These are phyloP conservation scores for Conus betulinus DNA, from an alignment of 1,140 invertebrate genomes.

Conservation along the genomic window DNA sequence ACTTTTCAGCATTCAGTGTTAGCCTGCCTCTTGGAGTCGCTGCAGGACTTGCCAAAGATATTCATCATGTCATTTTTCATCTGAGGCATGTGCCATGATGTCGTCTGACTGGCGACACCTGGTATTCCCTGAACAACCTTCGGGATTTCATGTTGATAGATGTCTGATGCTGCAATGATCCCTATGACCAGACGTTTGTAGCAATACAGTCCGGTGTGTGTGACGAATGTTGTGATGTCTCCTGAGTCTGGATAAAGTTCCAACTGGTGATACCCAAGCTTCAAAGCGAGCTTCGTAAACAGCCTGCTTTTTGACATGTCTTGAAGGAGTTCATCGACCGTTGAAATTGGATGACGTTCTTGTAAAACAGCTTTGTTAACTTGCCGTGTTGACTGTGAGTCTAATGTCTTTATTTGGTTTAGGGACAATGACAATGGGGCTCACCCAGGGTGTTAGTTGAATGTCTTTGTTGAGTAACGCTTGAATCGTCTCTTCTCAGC, in stretches of 20 bases:
- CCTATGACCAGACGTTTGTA: constrained; percentile 54
- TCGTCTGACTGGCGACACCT: constrained; percentile 57
- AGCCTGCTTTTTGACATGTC: constrained; percentile 49
- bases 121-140: constrained; percentile 42
- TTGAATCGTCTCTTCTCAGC: constrained; percentile 38
- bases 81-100: constrained; percentile 57
- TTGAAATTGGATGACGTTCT: constrained; percentile 65
- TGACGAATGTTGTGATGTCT: constrained; percentile 60
- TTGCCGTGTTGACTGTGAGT: constrained; percentile 62
- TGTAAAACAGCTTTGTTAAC: constrained; percentile 61
- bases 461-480: constrained; percentile 53
- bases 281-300: constrained; percentile 64
- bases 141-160: constrained; percentile 52
- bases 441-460: constrained; percentile 63
- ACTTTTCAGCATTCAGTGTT: constrained; percentile 52
- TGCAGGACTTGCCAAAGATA: constrained; percentile 47
- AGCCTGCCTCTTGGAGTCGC: constrained; percentile 39
- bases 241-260: constrained; percentile 49
- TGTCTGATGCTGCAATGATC: constrained; percentile 51
- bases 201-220: constrained; percentile 47
- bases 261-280: constrained; percentile 59
- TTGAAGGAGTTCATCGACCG: constrained; percentile 52
- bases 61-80: constrained; percentile 52
- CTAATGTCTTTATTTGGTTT: constrained; percentile 59
- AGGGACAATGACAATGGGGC: constrained; percentile 57